These are phyloP conservation scores for Odontesthes bonariensis DNA, from an alignment of 2,113 vertebrate genomes.

Conservation along the genomic window DNA sequence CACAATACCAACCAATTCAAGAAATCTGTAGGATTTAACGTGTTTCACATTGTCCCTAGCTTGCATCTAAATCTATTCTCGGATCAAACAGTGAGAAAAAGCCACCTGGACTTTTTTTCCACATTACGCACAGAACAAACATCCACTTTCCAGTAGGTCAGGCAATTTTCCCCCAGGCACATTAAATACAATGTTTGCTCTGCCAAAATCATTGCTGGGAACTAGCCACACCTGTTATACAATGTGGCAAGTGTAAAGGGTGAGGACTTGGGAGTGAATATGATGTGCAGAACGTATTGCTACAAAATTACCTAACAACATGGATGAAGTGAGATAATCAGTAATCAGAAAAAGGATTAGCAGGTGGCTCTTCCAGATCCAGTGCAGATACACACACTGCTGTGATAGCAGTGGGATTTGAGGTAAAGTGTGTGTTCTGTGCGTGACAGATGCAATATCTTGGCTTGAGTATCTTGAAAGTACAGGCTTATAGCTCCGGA, in stretches of 20 bases:
- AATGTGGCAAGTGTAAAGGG: neutral
- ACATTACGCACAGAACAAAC: slow-evolving; percentile 40
- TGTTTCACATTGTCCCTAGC: neutral
- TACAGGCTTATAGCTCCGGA: neutral
- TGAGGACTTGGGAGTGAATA: neutral
- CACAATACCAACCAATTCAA: too few relatives aligned
- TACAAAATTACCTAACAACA: neutral
- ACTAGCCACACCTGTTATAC: slow-evolving; percentile 35
- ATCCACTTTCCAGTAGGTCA: slow-evolving; percentile 43
- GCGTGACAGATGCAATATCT: slow-evolving; percentile 23
- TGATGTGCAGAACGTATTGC: neutral
- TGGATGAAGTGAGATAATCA: slow-evolving; percentile 23
- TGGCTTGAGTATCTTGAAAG: slow-evolving; percentile 28
- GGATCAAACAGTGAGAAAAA: slow-evolving; percentile 42
- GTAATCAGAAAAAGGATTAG: slow-evolving; percentile 24
- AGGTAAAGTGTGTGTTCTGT: slow-evolving; percentile 16
- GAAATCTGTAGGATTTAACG: neutral
- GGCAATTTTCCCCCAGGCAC: slow-evolving; percentile 41
- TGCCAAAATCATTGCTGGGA: slow-evolving; percentile 21
- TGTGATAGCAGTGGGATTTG: slow-evolving; percentile 16
- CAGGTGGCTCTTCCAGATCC: slow-evolving; percentile 19
- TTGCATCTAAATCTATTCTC: slow-evolving; percentile 22
- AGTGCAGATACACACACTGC: slow-evolving; percentile 16
- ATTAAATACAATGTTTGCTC: slow-evolving; percentile 53
- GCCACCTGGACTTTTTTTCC: slow-evolving; percentile 20